Evolutionary conservation across 2,888 invertebrate genomes (phyloP).

Genomic region (Mamestra brassicae): DNA sequence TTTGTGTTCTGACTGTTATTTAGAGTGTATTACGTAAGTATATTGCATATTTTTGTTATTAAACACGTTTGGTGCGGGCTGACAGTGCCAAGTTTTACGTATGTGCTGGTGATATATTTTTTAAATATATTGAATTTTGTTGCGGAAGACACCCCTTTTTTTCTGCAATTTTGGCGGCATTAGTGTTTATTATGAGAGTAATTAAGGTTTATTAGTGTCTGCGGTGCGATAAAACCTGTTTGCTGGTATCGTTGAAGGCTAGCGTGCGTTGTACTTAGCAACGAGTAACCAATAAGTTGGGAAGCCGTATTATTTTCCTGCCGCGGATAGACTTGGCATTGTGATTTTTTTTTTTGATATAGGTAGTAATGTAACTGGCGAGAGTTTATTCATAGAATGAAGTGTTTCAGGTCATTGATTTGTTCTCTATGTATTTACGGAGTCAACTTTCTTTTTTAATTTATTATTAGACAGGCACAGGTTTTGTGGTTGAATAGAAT

Average conservation of each 20-base stretch:
- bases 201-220: slow-evolving; percentile 49
- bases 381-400: slow-evolving; percentile 51
- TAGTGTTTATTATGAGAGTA: slow-evolving; percentile 43
- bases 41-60: slow-evolving; percentile 79
- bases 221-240: slow-evolving; percentile 61
- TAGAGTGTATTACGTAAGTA: slow-evolving; percentile 89
- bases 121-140: slow-evolving; percentile 46
- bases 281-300: slow-evolving; percentile 51
- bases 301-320: slow-evolving; percentile 77
- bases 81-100: slow-evolving; percentile 59
- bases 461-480: background rate
- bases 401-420: slow-evolving; percentile 16
- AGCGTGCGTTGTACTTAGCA: slow-evolving; percentile 44
- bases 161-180: slow-evolving; percentile 60
- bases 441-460: background rate
- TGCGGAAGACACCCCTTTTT: slow-evolving; percentile 57
- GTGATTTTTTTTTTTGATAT: slow-evolving; percentile 70
- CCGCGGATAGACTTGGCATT: slow-evolving; percentile 71
- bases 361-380: slow-evolving; percentile 52
- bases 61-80: slow-evolving; percentile 68
- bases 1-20: slow-evolving; percentile 85
- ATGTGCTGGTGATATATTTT: slow-evolving; percentile 35
- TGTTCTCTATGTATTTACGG: background rate
- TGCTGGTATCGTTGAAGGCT: slow-evolving; percentile 52
- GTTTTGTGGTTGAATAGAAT: background rate